A percentile compares a stretch with the other conserved stretches of the same genome.
Conservation (phyloP, 2,797 vertebrate genomes). For the Spinus pinus region DNA sequence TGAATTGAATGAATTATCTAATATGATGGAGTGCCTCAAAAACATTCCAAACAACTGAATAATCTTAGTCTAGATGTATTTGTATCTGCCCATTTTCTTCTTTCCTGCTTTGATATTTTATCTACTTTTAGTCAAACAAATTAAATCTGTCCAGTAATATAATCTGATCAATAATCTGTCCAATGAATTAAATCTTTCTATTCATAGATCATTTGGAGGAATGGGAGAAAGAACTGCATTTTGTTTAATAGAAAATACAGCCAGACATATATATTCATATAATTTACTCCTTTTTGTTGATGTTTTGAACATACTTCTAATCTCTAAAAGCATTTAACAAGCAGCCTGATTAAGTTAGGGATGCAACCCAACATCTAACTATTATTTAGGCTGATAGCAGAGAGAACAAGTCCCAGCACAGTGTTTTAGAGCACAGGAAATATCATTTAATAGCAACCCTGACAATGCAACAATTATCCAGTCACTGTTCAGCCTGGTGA, state of each 20-base stretch:
- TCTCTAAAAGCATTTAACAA: neutral
- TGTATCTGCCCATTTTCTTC: neutral
- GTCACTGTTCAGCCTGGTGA: neutral
- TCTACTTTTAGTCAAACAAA: neutral
- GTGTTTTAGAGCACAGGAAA: neutral
- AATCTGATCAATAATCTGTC: neutral
- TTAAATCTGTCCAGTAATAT: neutral
- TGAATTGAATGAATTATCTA: neutral
- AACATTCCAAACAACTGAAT: neutral
- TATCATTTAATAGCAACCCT: neutral
- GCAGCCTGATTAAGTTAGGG: neutral
- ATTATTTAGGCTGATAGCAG: neutral
- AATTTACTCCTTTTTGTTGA: neutral
- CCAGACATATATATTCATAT: neutral
- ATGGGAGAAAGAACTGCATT: neutral
- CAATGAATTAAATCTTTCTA: neutral
- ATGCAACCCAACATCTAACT: neutral
- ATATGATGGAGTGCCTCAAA: neutral
- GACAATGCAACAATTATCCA: neutral
- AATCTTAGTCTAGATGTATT: neutral
- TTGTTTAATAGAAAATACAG: neutral
- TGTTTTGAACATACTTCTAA: neutral
- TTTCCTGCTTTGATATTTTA: neutral
- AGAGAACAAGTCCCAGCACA: neutral
- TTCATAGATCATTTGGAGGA: neutral